These are phyloP conservation scores for Ypsolopha scabrella DNA, from an alignment of 2,888 invertebrate genomes.

Conservation along the genomic window DNA sequence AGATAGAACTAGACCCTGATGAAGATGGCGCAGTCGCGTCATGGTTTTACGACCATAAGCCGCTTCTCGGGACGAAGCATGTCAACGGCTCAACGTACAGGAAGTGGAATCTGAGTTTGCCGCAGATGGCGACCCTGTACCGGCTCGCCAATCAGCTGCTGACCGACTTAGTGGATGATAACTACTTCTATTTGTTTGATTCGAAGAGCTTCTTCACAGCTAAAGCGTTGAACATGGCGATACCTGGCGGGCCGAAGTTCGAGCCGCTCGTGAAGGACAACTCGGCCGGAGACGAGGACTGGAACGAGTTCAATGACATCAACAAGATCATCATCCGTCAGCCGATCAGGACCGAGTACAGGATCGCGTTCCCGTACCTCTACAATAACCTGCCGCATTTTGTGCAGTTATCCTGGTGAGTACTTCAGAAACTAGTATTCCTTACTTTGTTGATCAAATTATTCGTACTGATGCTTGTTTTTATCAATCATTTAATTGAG, in stretches of 20 bases:
- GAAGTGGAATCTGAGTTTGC: slow-evolving; percentile 94
- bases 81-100: slow-evolving; percentile 98
- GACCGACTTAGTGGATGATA: slow-evolving; percentile 97
- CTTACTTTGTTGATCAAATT: no score
- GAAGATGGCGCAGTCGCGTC: slow-evolving; percentile 92
- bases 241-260: slow-evolving; percentile 99
- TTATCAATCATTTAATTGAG: no score
- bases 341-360: slow-evolving; percentile 98
- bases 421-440: slow-evolving; percentile 11
- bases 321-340: slow-evolving; percentile 99
- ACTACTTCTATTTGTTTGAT: slow-evolving; percentile 99
- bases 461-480: no score
- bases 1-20: slow-evolving; percentile 96
- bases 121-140: slow-evolving; percentile 98
- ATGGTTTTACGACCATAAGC: slow-evolving; percentile 99
- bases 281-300: slow-evolving; percentile 98
- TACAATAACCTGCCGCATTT: slow-evolving; percentile 99
- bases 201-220: slow-evolving; percentile 99
- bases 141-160: slow-evolving; percentile 97
- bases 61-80: slow-evolving; percentile 90
- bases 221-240: slow-evolving; percentile 99
- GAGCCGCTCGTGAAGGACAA: slow-evolving; percentile 99
- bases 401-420: slow-evolving; percentile 98
- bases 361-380: slow-evolving; percentile 98
- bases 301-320: slow-evolving; percentile 99